A percentile compares a stretch with the other conserved stretches of the same genome.
phyloP scores from a whole-genome alignment of 2,113 vertebrate species.

The Stictonetta naevosa region DNA sequence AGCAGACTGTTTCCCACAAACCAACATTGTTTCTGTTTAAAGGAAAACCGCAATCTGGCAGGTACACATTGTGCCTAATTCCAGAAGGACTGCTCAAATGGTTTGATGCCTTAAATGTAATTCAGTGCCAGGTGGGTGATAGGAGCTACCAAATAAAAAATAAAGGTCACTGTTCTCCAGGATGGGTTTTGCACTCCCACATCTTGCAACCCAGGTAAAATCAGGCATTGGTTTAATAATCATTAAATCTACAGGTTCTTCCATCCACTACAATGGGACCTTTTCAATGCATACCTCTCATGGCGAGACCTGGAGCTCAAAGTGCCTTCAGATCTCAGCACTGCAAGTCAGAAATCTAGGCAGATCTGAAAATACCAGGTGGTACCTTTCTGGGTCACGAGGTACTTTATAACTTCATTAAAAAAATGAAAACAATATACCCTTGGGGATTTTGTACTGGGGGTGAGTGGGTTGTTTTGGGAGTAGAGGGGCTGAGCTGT shows the following conservation, averaged over 20 bases:
- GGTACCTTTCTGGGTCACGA: background rate
- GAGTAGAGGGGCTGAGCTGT: background rate
- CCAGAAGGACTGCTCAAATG: background rate
- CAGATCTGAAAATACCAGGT: background rate
- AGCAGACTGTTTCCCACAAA: background rate
- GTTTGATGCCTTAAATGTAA: background rate
- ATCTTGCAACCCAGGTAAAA: background rate
- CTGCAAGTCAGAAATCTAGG: background rate
- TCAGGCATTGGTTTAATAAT: background rate
- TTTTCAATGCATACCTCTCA: background rate
- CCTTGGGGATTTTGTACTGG: background rate
- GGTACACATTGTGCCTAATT: accelerated
- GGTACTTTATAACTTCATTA: background rate
- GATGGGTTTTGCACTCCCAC: background rate
- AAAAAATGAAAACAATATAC: background rate
- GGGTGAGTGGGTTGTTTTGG: background rate
- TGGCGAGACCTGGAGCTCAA: background rate
- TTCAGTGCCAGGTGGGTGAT: background rate
- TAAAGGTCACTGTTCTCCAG: background rate
- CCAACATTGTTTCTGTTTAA: background rate
- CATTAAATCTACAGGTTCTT: background rate
- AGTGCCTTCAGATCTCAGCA: background rate
- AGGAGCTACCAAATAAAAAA: accelerated
- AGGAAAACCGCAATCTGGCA: background rate
- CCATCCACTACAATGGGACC: accelerated